Percentiles rank a stretch among this genome's conserved stretches.
Evolutionary conservation across 2,113 vertebrate species (phyloP).

Genomic region (Monopterus albus): DNA sequence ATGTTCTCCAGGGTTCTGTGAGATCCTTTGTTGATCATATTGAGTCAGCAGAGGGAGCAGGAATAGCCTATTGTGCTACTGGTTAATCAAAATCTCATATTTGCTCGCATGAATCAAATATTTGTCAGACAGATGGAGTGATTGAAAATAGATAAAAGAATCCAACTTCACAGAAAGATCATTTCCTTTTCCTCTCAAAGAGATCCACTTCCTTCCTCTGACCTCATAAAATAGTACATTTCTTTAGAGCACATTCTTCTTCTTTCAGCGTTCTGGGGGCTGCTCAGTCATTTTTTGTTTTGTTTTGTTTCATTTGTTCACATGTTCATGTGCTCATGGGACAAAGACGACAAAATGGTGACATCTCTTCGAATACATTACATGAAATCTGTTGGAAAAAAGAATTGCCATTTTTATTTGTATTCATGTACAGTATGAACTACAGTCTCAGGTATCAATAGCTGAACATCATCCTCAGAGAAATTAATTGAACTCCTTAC

Average conservation of each 20-base stretch:
- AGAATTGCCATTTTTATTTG: constrained; percentile 83
- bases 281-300: constrained; percentile 55
- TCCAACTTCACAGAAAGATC: constrained; percentile 39
- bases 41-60: constrained; percentile 25
- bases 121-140: constrained; percentile 54
- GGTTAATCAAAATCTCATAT: constrained; percentile 43
- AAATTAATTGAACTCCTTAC: constrained; percentile 75
- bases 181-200: constrained; percentile 37
- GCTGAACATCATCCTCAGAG: constrained; percentile 77
- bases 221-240: constrained; percentile 38
- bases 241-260: constrained; percentile 24
- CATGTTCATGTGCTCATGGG: constrained; percentile 41
- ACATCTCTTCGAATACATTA: constrained; percentile 31
- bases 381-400: constrained; percentile 65
- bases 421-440: constrained; percentile 86
- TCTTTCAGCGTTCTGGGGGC: constrained; percentile 50
- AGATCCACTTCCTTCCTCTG: constrained; percentile 51
- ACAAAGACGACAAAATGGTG: constrained; percentile 34
- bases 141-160: constrained; percentile 61
- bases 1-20: constrained; percentile 39
- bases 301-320: constrained; percentile 47
- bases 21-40: constrained; percentile 33
- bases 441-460: constrained; percentile 86
- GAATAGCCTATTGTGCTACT: constrained; percentile 31
- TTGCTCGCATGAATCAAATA: constrained; percentile 34